These are phyloP conservation scores for Oxyscelio sp. DNA, from an alignment of 2,888 invertebrate species.

Conservation along the genomic window DNA sequence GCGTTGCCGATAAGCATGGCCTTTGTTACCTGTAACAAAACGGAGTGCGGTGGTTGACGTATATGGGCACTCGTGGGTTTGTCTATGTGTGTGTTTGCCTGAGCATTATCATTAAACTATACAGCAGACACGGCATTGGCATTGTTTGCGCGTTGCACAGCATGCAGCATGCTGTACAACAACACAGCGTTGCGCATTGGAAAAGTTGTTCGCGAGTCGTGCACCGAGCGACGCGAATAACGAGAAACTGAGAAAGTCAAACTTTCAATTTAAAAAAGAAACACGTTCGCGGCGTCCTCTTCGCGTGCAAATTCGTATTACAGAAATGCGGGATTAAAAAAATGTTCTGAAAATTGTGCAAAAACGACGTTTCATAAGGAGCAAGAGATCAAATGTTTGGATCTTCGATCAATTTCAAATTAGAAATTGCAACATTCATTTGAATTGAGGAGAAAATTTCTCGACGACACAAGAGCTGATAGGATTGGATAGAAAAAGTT, in stretches of 20 bases:
- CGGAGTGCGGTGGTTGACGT: too few species aligned
- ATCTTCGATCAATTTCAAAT: too few species aligned
- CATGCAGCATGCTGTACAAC: slow-evolving; percentile 41
- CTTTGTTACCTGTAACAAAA: slow-evolving; percentile 59
- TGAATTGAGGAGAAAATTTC: too few species aligned
- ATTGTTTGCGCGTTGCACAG: slow-evolving; percentile 78
- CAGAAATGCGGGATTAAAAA: background rate
- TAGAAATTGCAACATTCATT: too few species aligned
- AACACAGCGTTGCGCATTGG: slow-evolving; percentile 32
- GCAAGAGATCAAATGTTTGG: too few species aligned
- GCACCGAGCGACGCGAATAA: slow-evolving; percentile 22
- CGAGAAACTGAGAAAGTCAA: slow-evolving; percentile 44
- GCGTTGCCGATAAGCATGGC: slow-evolving; percentile 19
- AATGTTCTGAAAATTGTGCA: too few species aligned
- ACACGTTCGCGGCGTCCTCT: slow-evolving; percentile 16
- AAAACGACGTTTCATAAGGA: too few species aligned
- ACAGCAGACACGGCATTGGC: slow-evolving; percentile 75
- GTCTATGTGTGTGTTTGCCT: slow-evolving; percentile 24
- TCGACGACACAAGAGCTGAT: too few species aligned
- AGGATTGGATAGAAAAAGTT: too few species aligned
- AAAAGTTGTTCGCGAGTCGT: slow-evolving; percentile 50
- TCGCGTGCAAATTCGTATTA: background rate
- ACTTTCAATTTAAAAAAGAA: slow-evolving; percentile 48
- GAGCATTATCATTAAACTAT: background rate
- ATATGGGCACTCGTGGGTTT: slow-evolving; percentile 16